Conservation (phyloP, 2,888 invertebrate species). For the Synanthedon formicaeformis region DNA sequence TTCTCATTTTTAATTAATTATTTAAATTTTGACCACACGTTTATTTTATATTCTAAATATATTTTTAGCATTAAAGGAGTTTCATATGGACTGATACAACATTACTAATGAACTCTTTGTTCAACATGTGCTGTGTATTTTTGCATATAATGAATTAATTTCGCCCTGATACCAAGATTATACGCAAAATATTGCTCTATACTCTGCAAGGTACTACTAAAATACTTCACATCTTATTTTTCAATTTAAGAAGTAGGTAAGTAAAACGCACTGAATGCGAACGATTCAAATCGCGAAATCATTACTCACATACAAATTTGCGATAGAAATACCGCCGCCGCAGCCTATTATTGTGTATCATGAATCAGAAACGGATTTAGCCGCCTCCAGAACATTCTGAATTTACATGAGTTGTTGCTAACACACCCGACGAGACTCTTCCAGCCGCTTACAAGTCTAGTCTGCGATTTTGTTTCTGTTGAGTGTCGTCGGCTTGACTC, state of each 20-base stretch:
- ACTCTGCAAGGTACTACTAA: too few relatives aligned
- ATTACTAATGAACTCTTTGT: too few relatives aligned
- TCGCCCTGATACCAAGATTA: too few relatives aligned
- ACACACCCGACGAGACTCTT: conserved; percentile 6
- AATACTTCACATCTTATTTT: too few relatives aligned
- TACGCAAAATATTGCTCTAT: too few relatives aligned
- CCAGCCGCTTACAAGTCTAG: not conserved
- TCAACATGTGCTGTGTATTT: too few relatives aligned
- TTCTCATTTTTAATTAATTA: too few relatives aligned
- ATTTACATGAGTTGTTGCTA: conserved; percentile 21
- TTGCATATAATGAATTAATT: too few relatives aligned
- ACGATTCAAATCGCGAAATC: conserved; percentile 1
- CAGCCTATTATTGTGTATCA: conserved; percentile 30
- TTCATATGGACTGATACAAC: too few relatives aligned
- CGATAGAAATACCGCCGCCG: conserved; percentile 19
- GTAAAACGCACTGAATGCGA: not conserved
- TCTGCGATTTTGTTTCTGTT: conserved; percentile 4
- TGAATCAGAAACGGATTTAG: conserved; percentile 46
- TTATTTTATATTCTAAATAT: too few relatives aligned
- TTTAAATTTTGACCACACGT: too few relatives aligned
- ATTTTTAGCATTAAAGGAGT: too few relatives aligned
- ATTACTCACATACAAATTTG: conserved; percentile 5
- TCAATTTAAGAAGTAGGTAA: not conserved
- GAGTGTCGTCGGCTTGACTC: conserved; percentile 15
- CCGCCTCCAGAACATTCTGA: conserved; percentile 29